Conservation (phyloP, 2,797 vertebrate genomes). For the Cyprinella venusta region DNA sequence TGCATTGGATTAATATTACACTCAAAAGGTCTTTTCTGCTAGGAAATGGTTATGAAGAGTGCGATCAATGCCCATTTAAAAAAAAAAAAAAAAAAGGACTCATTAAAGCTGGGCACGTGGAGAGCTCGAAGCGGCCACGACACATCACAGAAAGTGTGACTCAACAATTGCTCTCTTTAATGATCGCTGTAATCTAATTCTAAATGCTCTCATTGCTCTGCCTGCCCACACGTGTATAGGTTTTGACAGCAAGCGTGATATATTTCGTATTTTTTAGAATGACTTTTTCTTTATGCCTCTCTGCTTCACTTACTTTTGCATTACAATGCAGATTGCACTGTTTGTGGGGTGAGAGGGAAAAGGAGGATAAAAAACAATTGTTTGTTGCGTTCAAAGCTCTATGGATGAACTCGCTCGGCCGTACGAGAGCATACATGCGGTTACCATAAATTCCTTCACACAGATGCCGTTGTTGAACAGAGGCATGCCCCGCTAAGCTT, state of each 20-base stretch:
- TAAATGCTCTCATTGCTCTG: constrained; percentile 36
- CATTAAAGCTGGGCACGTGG: constrained; percentile 17
- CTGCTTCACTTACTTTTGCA: constrained; percentile 22
- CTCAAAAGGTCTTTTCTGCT: constrained; percentile 15
- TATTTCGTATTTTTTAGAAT: constrained; percentile 27
- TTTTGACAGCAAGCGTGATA: constrained; percentile 14
- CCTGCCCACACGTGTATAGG: constrained; percentile 2
- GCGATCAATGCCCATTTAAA: constrained; percentile 24
- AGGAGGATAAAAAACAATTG: constrained; percentile 21
- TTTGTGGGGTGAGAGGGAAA: constrained; percentile 3
- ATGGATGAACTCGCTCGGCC: not conserved
- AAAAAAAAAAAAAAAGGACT: constrained; percentile 41
- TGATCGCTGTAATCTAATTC: constrained; percentile 34
- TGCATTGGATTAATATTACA: constrained; percentile 17
- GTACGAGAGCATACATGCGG: not conserved
- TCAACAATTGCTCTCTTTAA: constrained; percentile 40
- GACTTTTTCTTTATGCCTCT: not conserved
- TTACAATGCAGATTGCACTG: constrained; percentile 36
- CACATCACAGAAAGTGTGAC: constrained; percentile 24
- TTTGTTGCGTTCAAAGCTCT: not conserved
- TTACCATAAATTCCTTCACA: not conserved
- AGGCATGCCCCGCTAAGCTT: constrained; percentile 29
- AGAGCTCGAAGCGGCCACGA: not conserved
- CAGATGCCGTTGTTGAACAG: not conserved
- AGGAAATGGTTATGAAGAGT: constrained; percentile 23